phyloP scores from a whole-genome alignment of 1,140 invertebrate genomes.

The Drosophila ercepeae region DNA sequence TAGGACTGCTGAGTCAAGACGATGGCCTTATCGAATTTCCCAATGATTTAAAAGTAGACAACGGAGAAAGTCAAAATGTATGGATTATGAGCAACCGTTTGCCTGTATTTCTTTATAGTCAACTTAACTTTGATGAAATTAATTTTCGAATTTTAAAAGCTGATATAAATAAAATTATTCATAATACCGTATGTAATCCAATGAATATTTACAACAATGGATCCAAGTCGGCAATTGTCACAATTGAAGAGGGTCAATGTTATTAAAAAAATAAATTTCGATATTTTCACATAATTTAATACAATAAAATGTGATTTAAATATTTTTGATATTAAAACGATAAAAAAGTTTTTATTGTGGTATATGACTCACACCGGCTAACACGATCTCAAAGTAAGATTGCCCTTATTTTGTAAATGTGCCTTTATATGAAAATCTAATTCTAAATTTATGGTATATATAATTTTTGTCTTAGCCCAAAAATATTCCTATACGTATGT shows the following conservation, averaged over 20 bases:
- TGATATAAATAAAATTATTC: conserved; percentile 86
- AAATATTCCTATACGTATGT: too few species aligned
- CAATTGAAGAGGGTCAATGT: conserved; percentile 65
- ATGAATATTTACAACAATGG: conserved; percentile 16
- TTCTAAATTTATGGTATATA: too few species aligned
- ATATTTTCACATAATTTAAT: too few species aligned
- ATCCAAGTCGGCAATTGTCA: conserved; percentile 38
- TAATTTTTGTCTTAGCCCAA: too few species aligned
- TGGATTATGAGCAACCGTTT: conserved; percentile 91
- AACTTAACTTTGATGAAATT: conserved; percentile 87
- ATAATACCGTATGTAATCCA: conserved; percentile 89
- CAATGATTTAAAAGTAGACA: conserved; percentile 91
- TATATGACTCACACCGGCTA: too few species aligned
- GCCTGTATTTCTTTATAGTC: conserved; percentile 89
- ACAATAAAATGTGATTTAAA: too few species aligned
- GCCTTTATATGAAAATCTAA: too few species aligned
- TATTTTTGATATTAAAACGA: too few species aligned
- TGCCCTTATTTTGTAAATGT: too few species aligned
- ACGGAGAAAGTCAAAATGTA: conserved; percentile 87
- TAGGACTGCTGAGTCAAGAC: conserved; percentile 85
- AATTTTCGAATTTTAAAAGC: conserved; percentile 90
- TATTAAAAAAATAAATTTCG: conserved; percentile 38
- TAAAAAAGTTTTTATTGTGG: too few species aligned
- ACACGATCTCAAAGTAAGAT: too few species aligned
- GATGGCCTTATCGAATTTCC: conserved; percentile 88